Conservation (phyloP, 2,797 vertebrate species). For the Thripadectes ignobilis region DNA sequence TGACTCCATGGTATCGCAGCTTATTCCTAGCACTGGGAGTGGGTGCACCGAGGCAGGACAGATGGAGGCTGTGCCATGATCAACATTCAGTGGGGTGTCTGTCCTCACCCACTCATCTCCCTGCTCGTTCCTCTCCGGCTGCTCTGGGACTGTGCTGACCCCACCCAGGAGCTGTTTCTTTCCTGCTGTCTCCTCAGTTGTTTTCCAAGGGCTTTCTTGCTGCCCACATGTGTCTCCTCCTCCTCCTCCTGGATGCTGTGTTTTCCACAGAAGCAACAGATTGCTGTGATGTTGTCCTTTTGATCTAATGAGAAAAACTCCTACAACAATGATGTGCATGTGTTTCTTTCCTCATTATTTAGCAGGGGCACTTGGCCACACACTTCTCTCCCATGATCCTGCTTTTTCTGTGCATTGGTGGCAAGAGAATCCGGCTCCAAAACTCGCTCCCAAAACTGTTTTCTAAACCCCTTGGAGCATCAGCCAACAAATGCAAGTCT, state of each 20-base stretch:
- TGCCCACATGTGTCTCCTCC: slow-evolving; percentile 47
- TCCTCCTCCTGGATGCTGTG: slow-evolving; percentile 24
- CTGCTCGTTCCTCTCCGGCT: slow-evolving; percentile 53
- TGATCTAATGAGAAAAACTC: slow-evolving; percentile 59
- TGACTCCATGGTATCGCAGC: slow-evolving; percentile 34
- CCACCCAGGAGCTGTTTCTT: slow-evolving; percentile 40
- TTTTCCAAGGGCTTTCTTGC: slow-evolving; percentile 38
- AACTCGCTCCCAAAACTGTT: neutral
- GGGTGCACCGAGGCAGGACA: slow-evolving; percentile 63
- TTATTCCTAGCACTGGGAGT: slow-evolving; percentile 55
- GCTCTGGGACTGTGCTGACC: slow-evolving; percentile 40
- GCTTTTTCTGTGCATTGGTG: neutral
- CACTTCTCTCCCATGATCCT: neutral
- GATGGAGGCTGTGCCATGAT: slow-evolving; percentile 59
- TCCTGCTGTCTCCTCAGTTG: slow-evolving; percentile 41
- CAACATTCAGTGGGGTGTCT: slow-evolving; percentile 42
- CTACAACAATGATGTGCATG: slow-evolving; percentile 45
- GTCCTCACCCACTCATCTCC: slow-evolving; percentile 58
- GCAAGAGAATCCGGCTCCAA: neutral
- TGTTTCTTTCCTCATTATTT: slow-evolving; percentile 11
- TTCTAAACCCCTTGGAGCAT: neutral
- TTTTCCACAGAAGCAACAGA: slow-evolving; percentile 44
- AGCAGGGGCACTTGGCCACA: neutral
- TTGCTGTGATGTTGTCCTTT: slow-evolving; percentile 56
- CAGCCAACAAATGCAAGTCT: neutral